Evolutionary conservation across 2,113 vertebrate species (phyloP).

Genomic region (Spheniscus mendiculus): DNA sequence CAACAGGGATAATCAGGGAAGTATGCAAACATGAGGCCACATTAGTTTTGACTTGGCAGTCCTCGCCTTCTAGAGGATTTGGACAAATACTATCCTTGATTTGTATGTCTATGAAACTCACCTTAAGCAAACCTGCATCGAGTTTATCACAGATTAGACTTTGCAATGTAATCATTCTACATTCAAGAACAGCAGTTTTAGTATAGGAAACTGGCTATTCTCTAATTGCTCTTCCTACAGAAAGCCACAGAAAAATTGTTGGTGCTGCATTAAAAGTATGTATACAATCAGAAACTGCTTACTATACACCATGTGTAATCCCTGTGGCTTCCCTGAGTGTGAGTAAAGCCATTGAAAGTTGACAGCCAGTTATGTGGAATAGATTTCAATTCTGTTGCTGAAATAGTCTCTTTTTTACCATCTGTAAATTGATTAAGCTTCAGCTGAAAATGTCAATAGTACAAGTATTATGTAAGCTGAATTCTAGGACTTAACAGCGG

Average conservation of each 20-base stretch:
- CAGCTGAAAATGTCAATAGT: neutral
- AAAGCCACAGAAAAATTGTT: neutral
- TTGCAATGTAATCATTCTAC: conserved; percentile 36
- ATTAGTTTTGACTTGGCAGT: neutral
- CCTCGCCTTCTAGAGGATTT: neutral
- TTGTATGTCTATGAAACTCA: neutral
- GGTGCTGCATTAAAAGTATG: neutral
- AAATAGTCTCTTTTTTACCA: neutral
- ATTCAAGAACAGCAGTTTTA: neutral
- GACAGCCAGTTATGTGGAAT: neutral
- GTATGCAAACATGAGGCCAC: too few species aligned
- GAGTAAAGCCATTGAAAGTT: neutral
- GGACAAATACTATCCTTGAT: neutral
- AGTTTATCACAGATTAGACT: conserved; percentile 1
- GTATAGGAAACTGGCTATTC: neutral
- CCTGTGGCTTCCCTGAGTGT: neutral
- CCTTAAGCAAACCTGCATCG: neutral
- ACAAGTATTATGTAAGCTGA: neutral
- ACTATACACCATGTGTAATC: neutral
- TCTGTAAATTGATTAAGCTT: neutral
- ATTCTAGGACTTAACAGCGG: neutral
- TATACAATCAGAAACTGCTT: neutral
- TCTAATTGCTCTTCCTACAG: neutral
- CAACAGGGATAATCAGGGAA: neutral
- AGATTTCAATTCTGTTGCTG: neutral